Conservation (phyloP, 35 echinoderm and acorn worm species). For the Lytechinus pictus region DNA sequence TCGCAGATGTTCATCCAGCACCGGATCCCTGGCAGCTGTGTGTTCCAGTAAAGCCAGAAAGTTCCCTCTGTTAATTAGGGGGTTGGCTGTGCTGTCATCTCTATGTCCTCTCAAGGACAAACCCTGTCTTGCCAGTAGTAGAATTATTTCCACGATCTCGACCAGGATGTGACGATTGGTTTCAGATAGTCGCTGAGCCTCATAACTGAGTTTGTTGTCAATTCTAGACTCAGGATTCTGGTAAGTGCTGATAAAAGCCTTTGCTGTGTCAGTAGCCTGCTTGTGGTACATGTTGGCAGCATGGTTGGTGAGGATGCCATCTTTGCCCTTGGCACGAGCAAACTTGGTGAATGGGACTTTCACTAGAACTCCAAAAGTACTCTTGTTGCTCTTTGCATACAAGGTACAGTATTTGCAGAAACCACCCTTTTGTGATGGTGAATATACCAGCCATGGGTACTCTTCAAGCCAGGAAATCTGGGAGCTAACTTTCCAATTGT, state of each 20-base stretch:
- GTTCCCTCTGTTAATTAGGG: conserved; percentile 53
- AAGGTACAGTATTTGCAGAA: conserved; percentile 58
- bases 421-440: conserved; percentile 30
- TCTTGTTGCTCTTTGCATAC: conserved; percentile 46
- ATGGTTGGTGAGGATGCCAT: conserved; percentile 57
- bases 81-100: conserved; percentile 59
- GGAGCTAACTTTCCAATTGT: conserved; percentile 57
- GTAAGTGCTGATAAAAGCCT: conserved; percentile 56
- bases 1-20: conserved; percentile 33
- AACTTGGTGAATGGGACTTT: conserved; percentile 55
- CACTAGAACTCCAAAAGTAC: conserved; percentile 49
- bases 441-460: conserved; percentile 53
- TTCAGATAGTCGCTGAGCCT: conserved; percentile 43
- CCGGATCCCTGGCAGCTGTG: conserved; percentile 31
- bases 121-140: conserved; percentile 27
- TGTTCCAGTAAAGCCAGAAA: conserved; percentile 53
- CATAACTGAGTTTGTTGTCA: conserved; percentile 30
- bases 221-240: conserved; percentile 55
- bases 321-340: conserved; percentile 55
- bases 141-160: conserved; percentile 44
- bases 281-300: conserved; percentile 51
- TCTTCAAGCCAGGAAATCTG: conserved; percentile 53
- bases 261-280: conserved; percentile 19
- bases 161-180: conserved; percentile 42
- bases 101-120: conserved; percentile 53